phyloP scores from a whole-genome alignment of 2,113 vertebrate species.

The Sclerurus mexicanus region DNA sequence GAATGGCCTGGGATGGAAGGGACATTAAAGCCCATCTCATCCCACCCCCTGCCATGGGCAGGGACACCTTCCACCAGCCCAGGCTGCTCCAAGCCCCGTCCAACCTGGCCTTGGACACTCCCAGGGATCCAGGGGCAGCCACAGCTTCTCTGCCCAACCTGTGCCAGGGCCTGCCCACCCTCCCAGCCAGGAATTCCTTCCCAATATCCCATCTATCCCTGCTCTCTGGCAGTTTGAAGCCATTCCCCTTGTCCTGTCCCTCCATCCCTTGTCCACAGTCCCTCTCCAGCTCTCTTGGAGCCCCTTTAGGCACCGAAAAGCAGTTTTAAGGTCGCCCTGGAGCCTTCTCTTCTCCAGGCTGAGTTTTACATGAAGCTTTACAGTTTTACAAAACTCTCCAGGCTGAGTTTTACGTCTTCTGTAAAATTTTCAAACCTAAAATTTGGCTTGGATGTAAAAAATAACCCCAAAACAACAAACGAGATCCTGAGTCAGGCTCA shows the following conservation, averaged over 20 bases:
- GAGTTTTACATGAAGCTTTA: neutral
- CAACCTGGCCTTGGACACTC: fast-evolving
- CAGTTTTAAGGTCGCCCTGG: neutral
- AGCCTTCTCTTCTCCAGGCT: neutral
- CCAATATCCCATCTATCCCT: neutral
- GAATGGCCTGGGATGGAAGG: neutral
- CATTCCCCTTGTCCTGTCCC: neutral
- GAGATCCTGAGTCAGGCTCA: neutral
- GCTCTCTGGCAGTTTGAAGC: neutral
- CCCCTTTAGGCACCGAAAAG: neutral
- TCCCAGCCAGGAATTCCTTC: neutral
- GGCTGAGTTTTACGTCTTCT: neutral
- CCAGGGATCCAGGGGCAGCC: neutral
- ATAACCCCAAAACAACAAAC: neutral
- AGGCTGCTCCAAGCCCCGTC: neutral
- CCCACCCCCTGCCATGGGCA: neutral
- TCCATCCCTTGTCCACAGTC: neutral
- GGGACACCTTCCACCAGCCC: neutral
- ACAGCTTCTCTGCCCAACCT: neutral
- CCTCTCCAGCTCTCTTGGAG: neutral
- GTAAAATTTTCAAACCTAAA: neutral
- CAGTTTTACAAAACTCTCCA: neutral
- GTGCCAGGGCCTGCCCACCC: neutral
- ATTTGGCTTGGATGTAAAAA: neutral
- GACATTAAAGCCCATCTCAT: fast-evolving